Evolutionary conservation across 2,888 invertebrate species (phyloP), one percentile per base, ranked within the genome.

Genomic region (Nymphalis c-album): DNA sequence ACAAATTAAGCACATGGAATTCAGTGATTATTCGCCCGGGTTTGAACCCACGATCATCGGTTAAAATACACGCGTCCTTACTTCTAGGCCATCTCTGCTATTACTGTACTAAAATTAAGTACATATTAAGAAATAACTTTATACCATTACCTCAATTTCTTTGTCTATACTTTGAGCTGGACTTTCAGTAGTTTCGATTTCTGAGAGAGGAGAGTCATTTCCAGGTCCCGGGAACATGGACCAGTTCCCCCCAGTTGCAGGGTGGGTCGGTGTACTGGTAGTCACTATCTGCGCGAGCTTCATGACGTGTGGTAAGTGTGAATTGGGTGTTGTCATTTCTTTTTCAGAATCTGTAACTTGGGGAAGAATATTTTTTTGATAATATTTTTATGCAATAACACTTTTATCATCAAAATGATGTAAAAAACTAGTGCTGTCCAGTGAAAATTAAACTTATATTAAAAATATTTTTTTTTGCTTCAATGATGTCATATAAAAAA

Each of bases 201-300:
- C 92, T 16, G 91, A 92, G 1, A 92, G 81, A 0, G 91, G 91
- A 1, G 92, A 92, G 50, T 92, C 91, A 40, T 85, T 83, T 17
- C 85, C 86, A 57, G 86, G 85, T 26, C 84, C 87, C 4, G 87
- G 81, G 67, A 92, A 92, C 50, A 91, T 69, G 0, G 86, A 78
- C 91, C 91, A 91, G 0, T 83, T 85, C 1, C 80, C 85, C 2
- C 80, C 85, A 7, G 71, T 70, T 0, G 80, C 77, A 1, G 89
- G 81, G 60, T 91, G 85, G 0, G 91, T 91, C 0, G 92, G 92
- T 0, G 92, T 92, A 60, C 91, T 91, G 1, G 92, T 91, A 7
- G 89, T 87, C 0, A 90, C 90, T 0, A 79, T 76, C 71, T 88
- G 84, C 1, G 80, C 80, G 17, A 90, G 69, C 58, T 89, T 87